Evolutionary conservation across 2,888 invertebrate genomes (phyloP).

Genomic region (Osedax fenrisi): DNA sequence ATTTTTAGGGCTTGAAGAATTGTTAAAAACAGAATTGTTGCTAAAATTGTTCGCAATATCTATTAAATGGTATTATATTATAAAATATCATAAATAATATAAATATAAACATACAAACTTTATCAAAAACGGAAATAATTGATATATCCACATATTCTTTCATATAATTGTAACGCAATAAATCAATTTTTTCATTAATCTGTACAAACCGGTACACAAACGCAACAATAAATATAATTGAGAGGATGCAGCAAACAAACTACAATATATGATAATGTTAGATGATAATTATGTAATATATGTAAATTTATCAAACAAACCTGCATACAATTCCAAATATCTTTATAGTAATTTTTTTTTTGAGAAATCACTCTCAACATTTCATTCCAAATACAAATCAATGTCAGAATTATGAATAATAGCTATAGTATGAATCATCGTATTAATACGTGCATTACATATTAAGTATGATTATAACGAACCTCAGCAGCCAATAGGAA

Average conservation of each 20-base stretch:
- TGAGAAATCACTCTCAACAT: slow-evolving; percentile 37
- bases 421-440: slow-evolving; percentile 37
- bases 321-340: slow-evolving; percentile 44
- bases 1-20: background rate
- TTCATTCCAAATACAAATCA: slow-evolving; percentile 39
- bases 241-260: slow-evolving; percentile 28
- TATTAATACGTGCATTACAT: too few relatives aligned
- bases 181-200: slow-evolving; percentile 42
- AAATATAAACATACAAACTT: background rate
- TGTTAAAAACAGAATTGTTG: background rate
- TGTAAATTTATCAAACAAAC: slow-evolving; percentile 35
- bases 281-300: background rate
- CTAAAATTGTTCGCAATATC: background rate
- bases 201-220: slow-evolving; percentile 46
- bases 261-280: background rate
- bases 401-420: slow-evolving; percentile 42
- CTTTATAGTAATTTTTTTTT: slow-evolving; percentile 38
- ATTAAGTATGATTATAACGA: slow-evolving; percentile 18
- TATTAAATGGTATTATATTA: background rate
- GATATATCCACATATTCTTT: slow-evolving; percentile 41
- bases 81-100: background rate
- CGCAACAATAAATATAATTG: slow-evolving; percentile 39
- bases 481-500: slow-evolving; percentile 47
- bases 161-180: slow-evolving; percentile 43
- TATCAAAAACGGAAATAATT: background rate